Evolutionary conservation across 2,888 invertebrate species (phyloP).

Genomic region (Tortrix viridana): DNA sequence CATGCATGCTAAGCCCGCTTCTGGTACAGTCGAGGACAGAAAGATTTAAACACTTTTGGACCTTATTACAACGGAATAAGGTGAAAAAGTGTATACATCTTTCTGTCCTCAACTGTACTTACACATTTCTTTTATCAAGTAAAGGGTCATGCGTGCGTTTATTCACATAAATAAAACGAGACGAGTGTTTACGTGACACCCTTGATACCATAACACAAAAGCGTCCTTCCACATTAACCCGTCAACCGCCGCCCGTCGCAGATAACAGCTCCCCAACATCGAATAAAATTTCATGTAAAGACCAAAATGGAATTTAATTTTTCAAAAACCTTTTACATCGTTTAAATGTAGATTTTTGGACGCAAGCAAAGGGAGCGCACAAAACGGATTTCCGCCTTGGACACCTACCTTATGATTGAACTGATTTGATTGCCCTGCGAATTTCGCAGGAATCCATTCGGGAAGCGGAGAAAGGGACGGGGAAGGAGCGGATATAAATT

Average conservation of each 20-base stretch:
- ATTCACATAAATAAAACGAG: too few species aligned
- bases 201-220: background rate
- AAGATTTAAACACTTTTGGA: too few species aligned
- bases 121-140: too few species aligned
- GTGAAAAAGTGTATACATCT: too few species aligned
- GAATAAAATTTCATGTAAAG: slow-evolving; percentile 9
- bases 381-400: slow-evolving; percentile 51
- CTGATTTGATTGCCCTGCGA: slow-evolving; percentile 55
- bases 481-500: background rate
- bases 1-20: too few species aligned
- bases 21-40: too few species aligned
- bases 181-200: too few species aligned
- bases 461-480: slow-evolving; percentile 27
- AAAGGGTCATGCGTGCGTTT: too few species aligned
- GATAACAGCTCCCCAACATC: background rate
- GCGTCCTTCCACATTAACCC: background rate
- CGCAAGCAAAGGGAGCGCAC: slow-evolving; percentile 44
- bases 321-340: slow-evolving; percentile 10
- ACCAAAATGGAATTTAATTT: slow-evolving; percentile 9
- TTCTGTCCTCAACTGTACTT: too few species aligned
- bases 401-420: slow-evolving; percentile 58
- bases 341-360: slow-evolving; percentile 19
- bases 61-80: too few species aligned
- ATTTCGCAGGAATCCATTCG: slow-evolving; percentile 49
- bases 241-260: background rate